phyloP scores from a whole-genome alignment of 2,797 vertebrate genomes.

The Basileuterus tristriatus region DNA sequence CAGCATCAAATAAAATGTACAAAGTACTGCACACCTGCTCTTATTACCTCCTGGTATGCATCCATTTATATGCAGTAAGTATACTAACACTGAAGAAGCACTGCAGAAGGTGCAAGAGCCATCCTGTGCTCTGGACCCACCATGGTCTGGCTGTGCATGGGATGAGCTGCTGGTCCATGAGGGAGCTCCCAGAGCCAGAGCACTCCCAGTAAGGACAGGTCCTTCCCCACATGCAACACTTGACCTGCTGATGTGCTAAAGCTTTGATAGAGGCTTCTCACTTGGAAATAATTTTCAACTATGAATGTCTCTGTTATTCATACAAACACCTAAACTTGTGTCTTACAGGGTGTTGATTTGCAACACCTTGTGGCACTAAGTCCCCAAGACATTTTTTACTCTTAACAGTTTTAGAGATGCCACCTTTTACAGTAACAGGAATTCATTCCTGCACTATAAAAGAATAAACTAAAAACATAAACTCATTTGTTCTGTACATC shows the following conservation, averaged over 20 bases:
- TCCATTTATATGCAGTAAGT: too few species aligned
- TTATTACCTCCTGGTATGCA: too few species aligned
- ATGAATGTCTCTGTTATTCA: not conserved
- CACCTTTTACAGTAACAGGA: not conserved
- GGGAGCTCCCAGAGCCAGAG: not conserved
- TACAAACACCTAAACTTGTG: not conserved
- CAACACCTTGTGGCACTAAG: not conserved
- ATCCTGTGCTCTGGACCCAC: too few species aligned
- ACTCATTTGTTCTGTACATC: not conserved
- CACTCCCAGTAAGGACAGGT: not conserved
- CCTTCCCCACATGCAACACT: not conserved
- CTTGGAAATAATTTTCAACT: not conserved
- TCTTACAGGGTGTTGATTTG: not conserved
- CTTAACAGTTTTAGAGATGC: not conserved
- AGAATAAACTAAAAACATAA: not conserved
- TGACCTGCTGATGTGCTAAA: not conserved
- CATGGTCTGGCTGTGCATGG: too few species aligned
- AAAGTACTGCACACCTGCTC: not conserved
- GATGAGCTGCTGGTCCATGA: too few species aligned
- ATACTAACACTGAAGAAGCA: too few species aligned
- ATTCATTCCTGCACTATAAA: not conserved
- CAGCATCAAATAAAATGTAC: not conserved
- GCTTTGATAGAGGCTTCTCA: not conserved
- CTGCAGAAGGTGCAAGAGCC: too few species aligned
- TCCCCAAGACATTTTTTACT: not conserved